phyloP scores from a whole-genome alignment of 2,888 invertebrate species.

The Polyommatus icarus region DNA sequence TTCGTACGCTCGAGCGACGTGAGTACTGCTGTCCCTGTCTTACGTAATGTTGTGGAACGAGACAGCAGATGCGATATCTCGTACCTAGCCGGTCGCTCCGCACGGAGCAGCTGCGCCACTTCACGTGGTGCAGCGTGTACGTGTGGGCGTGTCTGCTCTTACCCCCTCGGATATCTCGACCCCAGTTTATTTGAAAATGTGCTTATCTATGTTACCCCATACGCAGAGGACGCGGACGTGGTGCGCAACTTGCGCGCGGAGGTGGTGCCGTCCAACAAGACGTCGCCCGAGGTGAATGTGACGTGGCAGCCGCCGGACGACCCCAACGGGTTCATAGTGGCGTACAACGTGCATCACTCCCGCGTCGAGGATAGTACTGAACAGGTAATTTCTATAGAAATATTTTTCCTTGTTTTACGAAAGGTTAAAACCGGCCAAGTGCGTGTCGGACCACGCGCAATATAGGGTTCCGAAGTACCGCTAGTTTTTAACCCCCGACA shows the following conservation, averaged over 20 bases:
- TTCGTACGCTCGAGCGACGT: conserved; percentile 62
- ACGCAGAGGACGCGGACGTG: conserved; percentile 86
- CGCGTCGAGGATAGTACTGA: conserved; percentile 78
- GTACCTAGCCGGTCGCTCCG: conserved; percentile 49
- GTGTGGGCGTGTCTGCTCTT: conserved; percentile 84
- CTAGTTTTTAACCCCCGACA: no score
- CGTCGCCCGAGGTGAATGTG: conserved; percentile 82
- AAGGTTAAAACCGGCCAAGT: no score
- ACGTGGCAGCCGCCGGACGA: conserved; percentile 89
- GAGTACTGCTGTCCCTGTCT: conserved; percentile 42
- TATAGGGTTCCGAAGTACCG: no score
- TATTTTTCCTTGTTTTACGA: no score
- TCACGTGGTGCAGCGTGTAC: conserved; percentile 86
- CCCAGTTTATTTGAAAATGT: no score
- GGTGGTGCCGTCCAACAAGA: conserved; percentile 66
- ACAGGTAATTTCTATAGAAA: conserved; percentile 48
- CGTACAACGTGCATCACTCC: conserved; percentile 89
- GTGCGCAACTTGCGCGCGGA: conserved; percentile 75
- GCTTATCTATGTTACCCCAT: no score
- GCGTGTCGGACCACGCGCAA: no score
- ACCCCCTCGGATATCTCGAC: no score
- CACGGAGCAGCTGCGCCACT: conserved; percentile 84
- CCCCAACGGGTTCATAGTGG: conserved; percentile 94
- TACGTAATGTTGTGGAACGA: conserved; percentile 70
- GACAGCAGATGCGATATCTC: conserved; percentile 37